Conservation (phyloP, 1,140 invertebrate species). For the Leptoteleia sp. region DNA sequence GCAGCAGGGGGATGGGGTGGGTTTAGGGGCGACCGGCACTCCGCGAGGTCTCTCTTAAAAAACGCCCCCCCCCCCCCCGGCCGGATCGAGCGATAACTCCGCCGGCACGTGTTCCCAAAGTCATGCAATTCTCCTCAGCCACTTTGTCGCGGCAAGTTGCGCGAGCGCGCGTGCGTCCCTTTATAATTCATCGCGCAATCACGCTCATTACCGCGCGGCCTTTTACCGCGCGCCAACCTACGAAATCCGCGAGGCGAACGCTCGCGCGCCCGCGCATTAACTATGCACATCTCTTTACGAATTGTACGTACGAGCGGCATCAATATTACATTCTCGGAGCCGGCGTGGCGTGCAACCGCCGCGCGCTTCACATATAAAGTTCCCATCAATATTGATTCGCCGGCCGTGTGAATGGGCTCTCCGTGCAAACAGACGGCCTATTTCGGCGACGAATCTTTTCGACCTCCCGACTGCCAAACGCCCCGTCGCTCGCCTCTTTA, state of each 20-base stretch:
- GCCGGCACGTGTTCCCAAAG: constrained; percentile 26
- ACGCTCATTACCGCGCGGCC: constrained; percentile 27
- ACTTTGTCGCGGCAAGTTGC: neutral
- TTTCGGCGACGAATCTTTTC: constrained; percentile 40
- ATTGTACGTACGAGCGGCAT: constrained; percentile 48
- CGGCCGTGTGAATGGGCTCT: constrained; percentile 54
- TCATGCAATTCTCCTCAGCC: constrained; percentile 14
- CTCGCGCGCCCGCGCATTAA: constrained; percentile 33
- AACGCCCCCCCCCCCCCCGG: constrained; percentile 8
- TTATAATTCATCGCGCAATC: constrained; percentile 53
- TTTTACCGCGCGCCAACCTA: constrained; percentile 12
- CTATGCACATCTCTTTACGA: constrained; percentile 59
- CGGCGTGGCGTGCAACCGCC: constrained; percentile 41
- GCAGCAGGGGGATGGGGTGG: no score
- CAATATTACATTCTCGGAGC: constrained; percentile 61
- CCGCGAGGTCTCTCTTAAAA: constrained; percentile 14
- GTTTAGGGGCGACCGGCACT: neutral
- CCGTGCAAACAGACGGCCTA: constrained; percentile 38
- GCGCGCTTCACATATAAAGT: constrained; percentile 66
- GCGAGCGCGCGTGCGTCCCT: no score
- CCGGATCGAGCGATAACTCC: constrained; percentile 24
- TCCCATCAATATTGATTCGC: constrained; percentile 65
- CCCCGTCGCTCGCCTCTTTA: no score
- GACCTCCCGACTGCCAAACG: constrained; percentile 4
- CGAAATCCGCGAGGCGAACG: constrained; percentile 28